Percentiles rank a stretch among this genome's conserved stretches.
Conservation (phyloP, 2,888 invertebrate species). For the Ectemnius continuus region DNA sequence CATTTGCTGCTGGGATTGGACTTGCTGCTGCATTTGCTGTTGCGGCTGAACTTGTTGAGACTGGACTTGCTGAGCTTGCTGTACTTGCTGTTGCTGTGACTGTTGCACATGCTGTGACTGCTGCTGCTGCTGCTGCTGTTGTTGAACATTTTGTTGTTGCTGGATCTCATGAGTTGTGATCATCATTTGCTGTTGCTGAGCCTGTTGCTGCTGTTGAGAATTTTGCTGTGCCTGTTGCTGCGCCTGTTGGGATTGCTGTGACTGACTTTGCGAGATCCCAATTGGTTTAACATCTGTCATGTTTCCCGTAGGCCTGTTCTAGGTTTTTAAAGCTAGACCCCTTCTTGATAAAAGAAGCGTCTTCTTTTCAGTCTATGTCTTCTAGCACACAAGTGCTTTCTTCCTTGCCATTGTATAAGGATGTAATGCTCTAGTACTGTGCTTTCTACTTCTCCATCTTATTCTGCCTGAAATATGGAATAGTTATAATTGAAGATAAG, state of each 20-base stretch:
- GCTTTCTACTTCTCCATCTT: constrained; percentile 39
- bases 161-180: constrained; percentile 1
- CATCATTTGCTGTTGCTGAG: constrained; percentile 47
- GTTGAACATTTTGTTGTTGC: constrained; percentile 69
- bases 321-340: constrained; percentile 28
- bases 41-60: constrained; percentile 73
- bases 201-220: constrained; percentile 59
- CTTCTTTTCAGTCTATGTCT: constrained; percentile 26
- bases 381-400: constrained; percentile 29
- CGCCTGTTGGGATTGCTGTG: constrained; percentile 68
- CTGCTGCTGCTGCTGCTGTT: constrained; percentile 67
- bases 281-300: constrained; percentile 72
- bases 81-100: constrained; percentile 64
- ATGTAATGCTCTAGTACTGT: constrained; percentile 25
- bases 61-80: constrained; percentile 69
- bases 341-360: constrained; percentile 43
- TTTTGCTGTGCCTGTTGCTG: constrained; percentile 65
- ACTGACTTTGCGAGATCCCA: constrained; percentile 71
- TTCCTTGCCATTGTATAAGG: constrained; percentile 54
- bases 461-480: constrained; percentile 33
- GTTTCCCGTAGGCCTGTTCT: constrained; percentile 48
- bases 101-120: constrained; percentile 62
- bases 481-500: neutral
- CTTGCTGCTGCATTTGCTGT: constrained; percentile 63
- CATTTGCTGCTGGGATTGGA: constrained; percentile 71